These are phyloP conservation scores for Papilio gigon DNA, from an alignment of 2,888 invertebrate genomes.

Conservation along the genomic window DNA sequence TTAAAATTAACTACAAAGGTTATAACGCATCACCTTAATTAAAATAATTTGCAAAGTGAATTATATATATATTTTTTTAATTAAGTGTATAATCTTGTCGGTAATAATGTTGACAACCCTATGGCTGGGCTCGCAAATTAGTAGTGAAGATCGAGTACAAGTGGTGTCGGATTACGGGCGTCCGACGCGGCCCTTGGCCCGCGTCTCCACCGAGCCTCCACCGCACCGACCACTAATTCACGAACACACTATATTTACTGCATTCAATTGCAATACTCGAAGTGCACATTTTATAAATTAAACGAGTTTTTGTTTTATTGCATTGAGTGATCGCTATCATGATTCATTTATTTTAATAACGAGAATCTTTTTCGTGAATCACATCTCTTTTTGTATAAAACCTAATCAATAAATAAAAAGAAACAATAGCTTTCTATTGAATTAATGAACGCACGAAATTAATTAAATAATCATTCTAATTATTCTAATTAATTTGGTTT, in stretches of 20 bases:
- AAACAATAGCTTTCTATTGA: too few relatives aligned
- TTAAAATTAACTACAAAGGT: too few relatives aligned
- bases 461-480: background rate
- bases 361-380: background rate
- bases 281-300: conserved; percentile 25
- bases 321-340: background rate
- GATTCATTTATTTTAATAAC: background rate
- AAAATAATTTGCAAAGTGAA: too few relatives aligned
- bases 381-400: background rate
- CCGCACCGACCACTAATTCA: conserved; percentile 49
- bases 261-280: conserved; percentile 36
- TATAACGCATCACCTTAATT: too few relatives aligned
- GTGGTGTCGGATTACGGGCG: conserved; percentile 73
- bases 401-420: background rate
- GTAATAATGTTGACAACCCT: conserved; percentile 57
- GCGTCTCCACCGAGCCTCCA: conserved; percentile 57
- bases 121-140: conserved; percentile 64
- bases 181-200: conserved; percentile 60
- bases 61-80: too few relatives aligned
- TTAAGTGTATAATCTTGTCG: background rate
- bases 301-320: conserved; percentile 1
- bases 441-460: background rate
- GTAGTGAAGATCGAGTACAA: conserved; percentile 75
- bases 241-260: conserved; percentile 41
- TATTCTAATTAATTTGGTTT: background rate